A percentile compares a stretch with the other conserved stretches of the same genome.
Conservation (phyloP, 2,113 vertebrate genomes). For the Hystrix cristata region DNA sequence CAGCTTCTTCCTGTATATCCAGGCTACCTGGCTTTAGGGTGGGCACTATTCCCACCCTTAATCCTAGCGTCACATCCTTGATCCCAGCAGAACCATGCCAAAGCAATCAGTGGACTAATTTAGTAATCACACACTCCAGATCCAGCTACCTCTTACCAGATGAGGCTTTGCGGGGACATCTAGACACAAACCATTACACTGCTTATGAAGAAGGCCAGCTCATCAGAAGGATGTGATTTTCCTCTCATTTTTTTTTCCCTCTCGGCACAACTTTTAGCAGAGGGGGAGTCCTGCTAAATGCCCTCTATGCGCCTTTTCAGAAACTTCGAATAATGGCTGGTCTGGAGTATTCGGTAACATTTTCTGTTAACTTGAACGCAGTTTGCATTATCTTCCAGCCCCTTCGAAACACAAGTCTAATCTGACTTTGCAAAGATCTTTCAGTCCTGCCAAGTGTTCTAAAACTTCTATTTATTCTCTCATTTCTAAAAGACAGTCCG, state of each 20-base stretch:
- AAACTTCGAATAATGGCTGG: not conserved
- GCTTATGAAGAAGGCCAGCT: not conserved
- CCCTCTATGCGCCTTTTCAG: not conserved
- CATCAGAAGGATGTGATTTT: not conserved
- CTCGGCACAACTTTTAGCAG: not conserved
- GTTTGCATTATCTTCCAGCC: constrained; percentile 2
- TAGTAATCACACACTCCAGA: too few species aligned
- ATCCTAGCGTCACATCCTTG: too few species aligned
- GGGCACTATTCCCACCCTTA: too few species aligned
- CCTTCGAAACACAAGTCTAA: constrained; percentile 34
- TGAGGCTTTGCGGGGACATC: too few species aligned
- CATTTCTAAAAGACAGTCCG: constrained; percentile 60
- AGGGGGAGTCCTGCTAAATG: not conserved
- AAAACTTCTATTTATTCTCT: constrained; percentile 63
- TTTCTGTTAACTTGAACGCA: not conserved
- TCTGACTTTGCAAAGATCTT: constrained; percentile 52
- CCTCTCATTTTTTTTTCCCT: not conserved
- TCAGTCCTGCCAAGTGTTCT: not conserved
- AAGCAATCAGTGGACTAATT: too few species aligned
- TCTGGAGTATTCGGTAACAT: not conserved
- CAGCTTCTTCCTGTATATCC: too few species aligned
- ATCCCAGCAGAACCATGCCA: too few species aligned
- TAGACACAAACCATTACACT: too few species aligned
- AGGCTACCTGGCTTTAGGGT: too few species aligned
- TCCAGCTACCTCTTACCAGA: too few species aligned